phyloP scores from a whole-genome alignment of 2,113 vertebrate genomes.

The Dipodomys spectabilis region DNA sequence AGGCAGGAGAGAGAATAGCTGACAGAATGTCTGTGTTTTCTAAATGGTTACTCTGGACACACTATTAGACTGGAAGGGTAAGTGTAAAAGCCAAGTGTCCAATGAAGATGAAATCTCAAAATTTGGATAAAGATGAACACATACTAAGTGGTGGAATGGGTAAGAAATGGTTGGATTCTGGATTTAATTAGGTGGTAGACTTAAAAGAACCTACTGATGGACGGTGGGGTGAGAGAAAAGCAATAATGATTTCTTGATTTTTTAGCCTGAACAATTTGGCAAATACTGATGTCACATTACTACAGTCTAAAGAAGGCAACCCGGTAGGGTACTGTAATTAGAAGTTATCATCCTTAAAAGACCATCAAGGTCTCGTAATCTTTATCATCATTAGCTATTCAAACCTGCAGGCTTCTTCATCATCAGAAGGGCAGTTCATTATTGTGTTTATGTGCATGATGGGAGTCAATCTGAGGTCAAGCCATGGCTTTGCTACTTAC shows the following conservation, averaged over 20 bases:
- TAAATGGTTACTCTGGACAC: neutral
- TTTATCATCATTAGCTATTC: neutral
- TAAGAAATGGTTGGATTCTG: slow-evolving; percentile 31
- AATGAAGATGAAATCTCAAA: neutral
- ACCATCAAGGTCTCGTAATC: neutral
- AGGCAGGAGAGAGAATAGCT: no score
- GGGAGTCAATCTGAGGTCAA: neutral
- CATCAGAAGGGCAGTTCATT: neutral
- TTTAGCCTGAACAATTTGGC: neutral
- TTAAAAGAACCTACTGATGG: neutral
- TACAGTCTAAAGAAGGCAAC: neutral
- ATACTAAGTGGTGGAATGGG: neutral
- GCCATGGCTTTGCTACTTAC: neutral
- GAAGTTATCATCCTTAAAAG: slow-evolving; percentile 27
- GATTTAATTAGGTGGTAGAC: neutral
- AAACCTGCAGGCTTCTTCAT: neutral
- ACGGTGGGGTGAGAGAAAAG: neutral
- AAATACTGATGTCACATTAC: neutral
- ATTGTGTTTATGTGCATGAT: neutral
- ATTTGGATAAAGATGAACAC: neutral
- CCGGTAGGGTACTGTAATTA: neutral
- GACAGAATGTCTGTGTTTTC: neutral
- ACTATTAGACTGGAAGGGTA: neutral
- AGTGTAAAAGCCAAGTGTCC: neutral
- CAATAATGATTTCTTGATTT: slow-evolving; percentile 16